Percentiles rank a stretch among this genome's conserved stretches.
Conservation (phyloP, 2,113 vertebrate species). For the Paradoxurus hermaphroditus region DNA sequence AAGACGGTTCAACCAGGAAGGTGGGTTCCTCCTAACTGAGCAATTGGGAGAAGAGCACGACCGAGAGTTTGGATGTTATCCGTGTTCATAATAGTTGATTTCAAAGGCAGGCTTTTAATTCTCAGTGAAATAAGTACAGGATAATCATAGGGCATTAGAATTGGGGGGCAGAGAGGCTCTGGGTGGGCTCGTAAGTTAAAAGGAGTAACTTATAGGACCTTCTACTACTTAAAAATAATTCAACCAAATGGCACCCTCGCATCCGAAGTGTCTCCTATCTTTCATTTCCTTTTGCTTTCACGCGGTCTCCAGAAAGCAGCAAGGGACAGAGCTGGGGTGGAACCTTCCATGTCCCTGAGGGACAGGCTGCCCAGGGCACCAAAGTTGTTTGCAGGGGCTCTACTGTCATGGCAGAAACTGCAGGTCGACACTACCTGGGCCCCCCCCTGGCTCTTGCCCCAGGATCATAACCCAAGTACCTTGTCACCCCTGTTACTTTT, state of each 20-base stretch:
- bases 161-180: neutral
- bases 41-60: neutral
- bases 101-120: neutral
- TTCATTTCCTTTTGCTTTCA: neutral
- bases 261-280: neutral
- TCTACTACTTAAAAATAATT: neutral
- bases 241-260: neutral
- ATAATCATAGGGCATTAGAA: neutral
- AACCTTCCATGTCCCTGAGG: neutral
- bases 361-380: neutral
- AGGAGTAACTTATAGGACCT: neutral
- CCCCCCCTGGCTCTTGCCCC: neutral
- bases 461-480: rapidly evolving
- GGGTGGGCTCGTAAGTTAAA: neutral
- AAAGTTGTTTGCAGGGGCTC: neutral
- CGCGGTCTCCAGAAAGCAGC: neutral
- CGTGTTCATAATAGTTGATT: neutral
- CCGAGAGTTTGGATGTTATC: neutral
- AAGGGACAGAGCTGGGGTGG: neutral
- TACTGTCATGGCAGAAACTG: neutral
- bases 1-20: neutral
- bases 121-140: neutral
- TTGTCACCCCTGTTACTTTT: neutral
- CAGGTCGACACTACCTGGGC: neutral
- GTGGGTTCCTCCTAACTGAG: neutral